Evolutionary conservation across 2,888 invertebrate species (phyloP).

Genomic region (Pollenia amentaria): DNA sequence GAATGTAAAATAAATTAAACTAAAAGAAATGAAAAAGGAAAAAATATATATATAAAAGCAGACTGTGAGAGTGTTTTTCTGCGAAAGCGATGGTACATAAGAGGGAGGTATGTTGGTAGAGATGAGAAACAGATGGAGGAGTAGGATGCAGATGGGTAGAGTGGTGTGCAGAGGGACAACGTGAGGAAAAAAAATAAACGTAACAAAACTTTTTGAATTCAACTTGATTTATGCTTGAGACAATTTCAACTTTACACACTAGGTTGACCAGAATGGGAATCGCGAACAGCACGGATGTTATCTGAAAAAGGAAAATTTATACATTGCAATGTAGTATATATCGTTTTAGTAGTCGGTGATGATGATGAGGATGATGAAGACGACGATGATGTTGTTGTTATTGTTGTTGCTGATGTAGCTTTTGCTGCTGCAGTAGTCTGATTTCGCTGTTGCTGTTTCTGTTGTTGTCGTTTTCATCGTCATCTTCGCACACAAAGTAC

Average conservation of each 20-base stretch:
- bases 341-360: conserved; percentile 28
- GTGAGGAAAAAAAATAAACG: conserved; percentile 39
- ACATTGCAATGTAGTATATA: conserved; percentile 64
- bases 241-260: conserved; percentile 73
- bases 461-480: conserved; percentile 72
- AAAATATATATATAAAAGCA: conserved; percentile 17
- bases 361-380: background rate
- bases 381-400: conserved; percentile 22
- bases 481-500: conserved; percentile 73
- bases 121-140: background rate
- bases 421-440: conserved; percentile 50
- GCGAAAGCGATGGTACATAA: background rate
- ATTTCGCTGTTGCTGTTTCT: conserved; percentile 36
- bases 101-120: background rate
- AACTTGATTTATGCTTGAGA: conserved; percentile 73
- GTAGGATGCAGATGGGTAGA: background rate
- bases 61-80: conserved; percentile 35
- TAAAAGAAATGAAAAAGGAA: conserved; percentile 44
- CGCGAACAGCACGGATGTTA: conserved; percentile 74
- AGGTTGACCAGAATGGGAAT: conserved; percentile 74
- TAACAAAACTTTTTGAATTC: conserved; percentile 71
- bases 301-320: conserved; percentile 73
- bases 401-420: conserved; percentile 57
- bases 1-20: conserved; percentile 66
- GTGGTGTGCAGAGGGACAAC: background rate